These are phyloP conservation scores for Oreonectes daqikongensis DNA, from an alignment of 2,797 vertebrate genomes.

Conservation along the genomic window DNA sequence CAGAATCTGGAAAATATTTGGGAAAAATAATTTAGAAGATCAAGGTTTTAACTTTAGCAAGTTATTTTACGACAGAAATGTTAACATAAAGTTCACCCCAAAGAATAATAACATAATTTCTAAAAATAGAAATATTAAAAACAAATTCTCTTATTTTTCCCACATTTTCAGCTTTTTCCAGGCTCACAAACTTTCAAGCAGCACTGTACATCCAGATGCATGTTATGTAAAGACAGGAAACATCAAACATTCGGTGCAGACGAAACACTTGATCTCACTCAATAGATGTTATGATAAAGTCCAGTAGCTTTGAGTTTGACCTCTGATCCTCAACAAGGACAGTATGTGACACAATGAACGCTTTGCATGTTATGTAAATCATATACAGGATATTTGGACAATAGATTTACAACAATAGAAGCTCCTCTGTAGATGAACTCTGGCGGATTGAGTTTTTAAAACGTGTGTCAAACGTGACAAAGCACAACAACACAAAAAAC, in stretches of 20 bases:
- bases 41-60: no score
- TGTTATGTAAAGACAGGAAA: slow-evolving; percentile 23
- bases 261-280: slow-evolving; percentile 9
- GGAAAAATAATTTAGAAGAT: no score
- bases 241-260: slow-evolving; percentile 1
- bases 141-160: no score
- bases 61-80: no score
- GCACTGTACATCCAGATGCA: neutral
- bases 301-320: slow-evolving; percentile 12
- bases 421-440: neutral
- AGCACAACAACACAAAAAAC: neutral
- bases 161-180: no score
- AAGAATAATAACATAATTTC: no score
- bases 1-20: no score
- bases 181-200: no score
- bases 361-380: slow-evolving; percentile 25
- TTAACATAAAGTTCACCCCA: no score
- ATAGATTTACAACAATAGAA: slow-evolving; percentile 24
- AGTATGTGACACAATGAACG: slow-evolving; percentile 14
- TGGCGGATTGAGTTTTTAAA: neutral
- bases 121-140: no score
- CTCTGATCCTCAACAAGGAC: slow-evolving; percentile 13
- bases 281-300: slow-evolving; percentile 33
- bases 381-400: slow-evolving; percentile 40
- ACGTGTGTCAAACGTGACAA: neutral